These are phyloP conservation scores for Mastacembelus armatus DNA, from an alignment of 2,797 vertebrate species.

Conservation along the genomic window DNA sequence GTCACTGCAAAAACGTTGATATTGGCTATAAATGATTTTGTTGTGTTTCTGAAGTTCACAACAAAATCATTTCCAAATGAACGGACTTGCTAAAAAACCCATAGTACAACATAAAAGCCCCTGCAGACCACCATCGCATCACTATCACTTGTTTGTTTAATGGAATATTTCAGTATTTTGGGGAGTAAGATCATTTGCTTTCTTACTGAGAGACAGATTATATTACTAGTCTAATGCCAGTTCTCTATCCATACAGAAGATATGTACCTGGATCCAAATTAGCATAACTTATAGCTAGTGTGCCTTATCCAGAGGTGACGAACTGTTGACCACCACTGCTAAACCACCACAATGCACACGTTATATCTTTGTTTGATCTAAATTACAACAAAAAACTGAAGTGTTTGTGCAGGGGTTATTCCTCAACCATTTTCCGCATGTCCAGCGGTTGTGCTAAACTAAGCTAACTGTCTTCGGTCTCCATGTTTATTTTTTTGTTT, in stretches of 20 bases:
- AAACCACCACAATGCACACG: background rate
- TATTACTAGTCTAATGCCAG: background rate
- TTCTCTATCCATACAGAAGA: background rate
- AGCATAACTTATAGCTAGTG: too few species aligned
- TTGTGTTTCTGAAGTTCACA: too few species aligned
- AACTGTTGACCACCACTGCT: background rate
- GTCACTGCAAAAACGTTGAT: too few species aligned
- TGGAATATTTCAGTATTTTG: background rate
- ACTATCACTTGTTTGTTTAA: background rate
- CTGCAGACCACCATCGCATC: background rate
- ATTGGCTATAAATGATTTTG: too few species aligned
- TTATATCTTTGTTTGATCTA: background rate
- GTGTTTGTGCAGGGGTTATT: too few species aligned
- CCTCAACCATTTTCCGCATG: background rate
- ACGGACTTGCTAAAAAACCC: too few species aligned
- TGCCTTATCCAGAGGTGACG: background rate
- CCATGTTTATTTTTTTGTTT: too few species aligned
- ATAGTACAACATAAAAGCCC: slow-evolving; percentile 5
- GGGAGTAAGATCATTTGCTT: background rate
- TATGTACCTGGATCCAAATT: background rate
- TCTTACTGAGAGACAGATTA: background rate
- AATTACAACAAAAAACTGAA: too few species aligned
- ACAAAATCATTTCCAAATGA: too few species aligned
- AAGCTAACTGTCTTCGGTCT: background rate
- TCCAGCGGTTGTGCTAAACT: background rate